Conservation (phyloP, 2,888 invertebrate species). For the Eupeodes luniger region DNA sequence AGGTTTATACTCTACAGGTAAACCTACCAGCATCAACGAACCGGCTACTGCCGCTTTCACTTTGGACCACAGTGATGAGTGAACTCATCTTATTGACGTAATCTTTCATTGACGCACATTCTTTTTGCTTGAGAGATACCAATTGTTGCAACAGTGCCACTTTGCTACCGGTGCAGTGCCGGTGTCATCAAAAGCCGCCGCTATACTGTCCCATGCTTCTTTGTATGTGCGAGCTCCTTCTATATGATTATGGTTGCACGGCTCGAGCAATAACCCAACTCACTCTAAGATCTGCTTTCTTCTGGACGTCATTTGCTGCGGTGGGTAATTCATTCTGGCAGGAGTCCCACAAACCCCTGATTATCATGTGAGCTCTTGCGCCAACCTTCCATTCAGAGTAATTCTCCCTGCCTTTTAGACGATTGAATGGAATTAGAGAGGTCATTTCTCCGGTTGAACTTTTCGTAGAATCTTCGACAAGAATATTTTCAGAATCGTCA, state of each 20-base stretch:
- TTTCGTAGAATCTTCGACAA: neutral
- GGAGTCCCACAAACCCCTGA: constrained; percentile 37
- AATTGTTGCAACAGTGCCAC: constrained; percentile 44
- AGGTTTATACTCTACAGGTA: constrained; percentile 47
- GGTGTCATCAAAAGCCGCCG: constrained; percentile 31
- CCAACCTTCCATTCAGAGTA: constrained; percentile 47
- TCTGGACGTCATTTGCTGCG: constrained; percentile 78
- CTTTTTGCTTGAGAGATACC: constrained; percentile 24
- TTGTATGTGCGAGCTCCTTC: neutral
- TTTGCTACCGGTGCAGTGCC: constrained; percentile 37
- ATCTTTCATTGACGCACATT: constrained; percentile 37
- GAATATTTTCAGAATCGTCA: neutral
- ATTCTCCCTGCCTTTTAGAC: constrained; percentile 39
- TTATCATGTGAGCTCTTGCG: constrained; percentile 40
- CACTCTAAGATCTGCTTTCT: constrained; percentile 36
- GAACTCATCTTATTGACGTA: constrained; percentile 38
- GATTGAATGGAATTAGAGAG: constrained; percentile 32
- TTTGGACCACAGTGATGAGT: constrained; percentile 36
- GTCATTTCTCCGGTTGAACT: constrained; percentile 15
- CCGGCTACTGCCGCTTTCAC: constrained; percentile 38
- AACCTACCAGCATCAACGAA: constrained; percentile 53
- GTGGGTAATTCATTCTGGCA: constrained; percentile 35
- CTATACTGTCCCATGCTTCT: constrained; percentile 23
- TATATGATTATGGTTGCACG: constrained; percentile 24
- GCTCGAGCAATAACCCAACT: constrained; percentile 41